Percentiles rank a stretch among this genome's conserved stretches.
phyloP scores from a whole-genome alignment of 2,888 invertebrate species.

The Octonoba sinensis region DNA sequence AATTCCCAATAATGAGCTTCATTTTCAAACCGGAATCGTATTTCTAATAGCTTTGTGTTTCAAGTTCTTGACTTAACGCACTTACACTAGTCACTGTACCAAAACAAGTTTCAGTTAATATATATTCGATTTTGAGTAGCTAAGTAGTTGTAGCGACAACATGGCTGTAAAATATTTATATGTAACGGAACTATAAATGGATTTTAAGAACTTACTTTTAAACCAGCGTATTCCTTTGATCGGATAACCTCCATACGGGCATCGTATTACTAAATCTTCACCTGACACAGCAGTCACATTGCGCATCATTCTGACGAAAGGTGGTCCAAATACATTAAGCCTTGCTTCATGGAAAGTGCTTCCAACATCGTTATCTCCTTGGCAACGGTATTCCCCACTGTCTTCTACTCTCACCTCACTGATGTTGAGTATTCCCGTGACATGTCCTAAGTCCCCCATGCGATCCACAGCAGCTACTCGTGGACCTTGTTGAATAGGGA shows the following conservation, averaged over 20 bases:
- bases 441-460: slow-evolving; percentile 69
- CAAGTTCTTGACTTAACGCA: no score
- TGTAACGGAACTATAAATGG: no score
- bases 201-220: slow-evolving; percentile 73
- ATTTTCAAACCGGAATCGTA: no score
- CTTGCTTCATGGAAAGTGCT: slow-evolving; percentile 68
- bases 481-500: slow-evolving; percentile 68
- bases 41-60: no score
- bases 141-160: no score
- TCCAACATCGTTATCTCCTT: slow-evolving; percentile 69
- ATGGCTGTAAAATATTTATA: no score
- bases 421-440: slow-evolving; percentile 71
- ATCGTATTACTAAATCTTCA: slow-evolving; percentile 81
- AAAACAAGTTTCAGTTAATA: no score
- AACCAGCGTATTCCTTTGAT: slow-evolving; percentile 87
- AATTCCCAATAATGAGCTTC: no score
- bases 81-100: no score
- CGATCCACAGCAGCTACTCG: slow-evolving; percentile 69
- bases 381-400: slow-evolving; percentile 53
- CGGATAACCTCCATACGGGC: slow-evolving; percentile 89
- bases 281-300: slow-evolving; percentile 83
- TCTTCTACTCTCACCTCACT: slow-evolving; percentile 65
- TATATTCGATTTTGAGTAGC: no score
- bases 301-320: slow-evolving; percentile 72
- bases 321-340: slow-evolving; percentile 73